phyloP scores from a whole-genome alignment of 2,797 vertebrate genomes.

The Tachyglossus aculeatus region DNA sequence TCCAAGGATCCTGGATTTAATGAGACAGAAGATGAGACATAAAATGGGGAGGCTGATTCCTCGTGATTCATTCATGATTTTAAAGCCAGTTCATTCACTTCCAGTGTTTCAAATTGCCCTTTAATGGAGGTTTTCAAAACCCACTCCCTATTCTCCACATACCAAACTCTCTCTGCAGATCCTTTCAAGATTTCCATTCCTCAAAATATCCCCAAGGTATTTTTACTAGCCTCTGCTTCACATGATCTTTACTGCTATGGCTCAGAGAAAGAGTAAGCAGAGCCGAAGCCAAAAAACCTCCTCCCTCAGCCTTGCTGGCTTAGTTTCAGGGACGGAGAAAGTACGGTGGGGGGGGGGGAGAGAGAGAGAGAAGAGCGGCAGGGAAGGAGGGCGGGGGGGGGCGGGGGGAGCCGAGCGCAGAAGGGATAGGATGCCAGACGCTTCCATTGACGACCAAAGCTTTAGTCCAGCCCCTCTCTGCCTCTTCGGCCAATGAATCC shows the following conservation, averaged over 20 bases:
- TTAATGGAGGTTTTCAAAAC: too few species aligned
- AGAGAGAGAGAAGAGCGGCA: too few species aligned
- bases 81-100: too few species aligned
- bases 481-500: conserved; percentile 75
- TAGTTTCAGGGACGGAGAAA: background rate
- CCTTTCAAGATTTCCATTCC: background rate
- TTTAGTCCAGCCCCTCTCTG: conserved; percentile 58
- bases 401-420: background rate
- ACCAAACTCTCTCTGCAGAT: background rate
- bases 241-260: background rate
- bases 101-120: too few species aligned
- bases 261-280: background rate
- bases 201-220: background rate
- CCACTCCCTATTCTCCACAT: too few species aligned
- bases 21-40: too few species aligned
- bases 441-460: conserved; percentile 70
- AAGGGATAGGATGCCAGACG: background rate
- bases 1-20: too few species aligned
- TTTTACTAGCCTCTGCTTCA: background rate
- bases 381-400: background rate
- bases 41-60: too few species aligned
- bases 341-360: too few species aligned
- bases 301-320: background rate
- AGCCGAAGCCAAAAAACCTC: background rate
- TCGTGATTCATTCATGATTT: too few species aligned